Evolutionary conservation across 2,888 invertebrate species (phyloP).

Genomic region (Conomelus anceps): DNA sequence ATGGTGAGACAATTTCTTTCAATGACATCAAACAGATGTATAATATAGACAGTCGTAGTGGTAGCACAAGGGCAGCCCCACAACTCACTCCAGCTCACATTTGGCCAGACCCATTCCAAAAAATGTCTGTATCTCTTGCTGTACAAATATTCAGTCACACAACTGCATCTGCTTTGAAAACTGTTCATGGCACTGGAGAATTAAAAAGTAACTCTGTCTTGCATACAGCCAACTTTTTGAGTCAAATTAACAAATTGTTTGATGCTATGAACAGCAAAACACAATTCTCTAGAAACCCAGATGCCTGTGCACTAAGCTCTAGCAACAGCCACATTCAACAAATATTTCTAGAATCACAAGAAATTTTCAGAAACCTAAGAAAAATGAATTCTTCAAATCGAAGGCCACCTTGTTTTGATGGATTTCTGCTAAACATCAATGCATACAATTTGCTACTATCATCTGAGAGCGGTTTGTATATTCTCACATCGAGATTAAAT

Average conservation of each 20-base stretch:
- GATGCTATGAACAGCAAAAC: slow-evolving; percentile 32
- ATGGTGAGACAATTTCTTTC: slow-evolving; percentile 26
- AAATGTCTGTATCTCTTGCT: slow-evolving; percentile 33
- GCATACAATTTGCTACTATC: slow-evolving; percentile 31
- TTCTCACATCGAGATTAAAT: slow-evolving; percentile 10
- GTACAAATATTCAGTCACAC: slow-evolving; percentile 35
- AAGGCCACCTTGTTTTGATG: slow-evolving; percentile 34
- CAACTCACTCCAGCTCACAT: slow-evolving; percentile 33
- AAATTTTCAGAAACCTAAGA: slow-evolving; percentile 18
- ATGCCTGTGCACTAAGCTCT: slow-evolving; percentile 24
- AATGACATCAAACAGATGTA: slow-evolving; percentile 29
- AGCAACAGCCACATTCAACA: slow-evolving; percentile 5
- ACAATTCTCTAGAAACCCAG: slow-evolving; percentile 26
- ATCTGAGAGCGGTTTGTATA: slow-evolving; percentile 21
- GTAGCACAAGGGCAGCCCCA: slow-evolving; percentile 29
- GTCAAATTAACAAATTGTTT: slow-evolving; percentile 32
- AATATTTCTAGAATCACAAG: slow-evolving; percentile 23
- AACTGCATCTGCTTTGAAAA: slow-evolving; percentile 29
- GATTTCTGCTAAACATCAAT: slow-evolving; percentile 33
- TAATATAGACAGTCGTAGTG: slow-evolving; percentile 25
- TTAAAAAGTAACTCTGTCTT: slow-evolving; percentile 22
- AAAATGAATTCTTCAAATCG: slow-evolving; percentile 19
- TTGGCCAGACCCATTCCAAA: slow-evolving; percentile 32
- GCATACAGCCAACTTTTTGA: slow-evolving; percentile 32
- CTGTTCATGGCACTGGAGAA: slow-evolving; percentile 27